Evolutionary conservation across 2,113 vertebrate genomes (phyloP).

Genomic region (human (Homo sapiens)): GRCh38 chr2:55906501-55907000

Average conservation of each 20-base stretch:
- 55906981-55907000: conserved; percentile 1
- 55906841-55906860: conserved; percentile 36
- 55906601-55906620: neutral
- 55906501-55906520: no score
- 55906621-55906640: conserved; percentile 35
- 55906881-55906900: neutral
- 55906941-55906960: neutral
- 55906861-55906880: neutral
- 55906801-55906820: no score
- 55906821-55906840: neutral
- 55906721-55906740: conserved; percentile 44
- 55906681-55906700: conserved; percentile 47
- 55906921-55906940: neutral
- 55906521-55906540: neutral
- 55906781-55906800: neutral
- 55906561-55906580: neutral
- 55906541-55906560: neutral
- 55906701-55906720: conserved; percentile 40
- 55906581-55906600: conserved; percentile 43
- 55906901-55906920: conserved; percentile 7
- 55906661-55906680: conserved; percentile 59
- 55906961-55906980: neutral
- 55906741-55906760: conserved; percentile 22
- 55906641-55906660: conserved; percentile 52
- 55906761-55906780: neutral